Percentiles rank a stretch among this genome's conserved stretches.
These are phyloP conservation scores for Andrena marginata DNA, from an alignment of 2,888 invertebrate genomes.

Conservation along the genomic window DNA sequence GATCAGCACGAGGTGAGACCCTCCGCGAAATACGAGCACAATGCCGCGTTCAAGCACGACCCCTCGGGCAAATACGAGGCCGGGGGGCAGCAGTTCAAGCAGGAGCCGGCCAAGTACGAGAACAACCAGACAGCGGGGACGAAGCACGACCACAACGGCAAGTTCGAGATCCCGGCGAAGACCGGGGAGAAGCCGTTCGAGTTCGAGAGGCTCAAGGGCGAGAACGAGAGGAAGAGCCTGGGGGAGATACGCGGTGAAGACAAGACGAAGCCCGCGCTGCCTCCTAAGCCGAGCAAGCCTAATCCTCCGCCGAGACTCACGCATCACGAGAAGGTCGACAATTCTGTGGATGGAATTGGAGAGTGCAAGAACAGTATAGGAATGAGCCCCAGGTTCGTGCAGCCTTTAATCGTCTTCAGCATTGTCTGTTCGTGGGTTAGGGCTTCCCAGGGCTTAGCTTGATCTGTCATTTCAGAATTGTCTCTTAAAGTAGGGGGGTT, in stretches of 20 bases:
- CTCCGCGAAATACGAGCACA: conserved; percentile 72
- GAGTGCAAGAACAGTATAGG: conserved; percentile 71
- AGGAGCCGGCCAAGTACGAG: conserved; percentile 72
- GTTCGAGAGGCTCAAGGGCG: conserved; percentile 77
- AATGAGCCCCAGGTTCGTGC: conserved; percentile 75
- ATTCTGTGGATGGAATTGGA: conserved; percentile 58
- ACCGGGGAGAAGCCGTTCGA: conserved; percentile 79
- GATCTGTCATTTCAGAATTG: no score
- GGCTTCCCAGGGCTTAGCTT: not conserved
- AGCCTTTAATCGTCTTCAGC: not conserved
- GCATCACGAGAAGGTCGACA: conserved; percentile 81
- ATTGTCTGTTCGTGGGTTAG: not conserved
- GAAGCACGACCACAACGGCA: conserved; percentile 77
- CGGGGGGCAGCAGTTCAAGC: conserved; percentile 68
- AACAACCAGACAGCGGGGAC: conserved; percentile 47
- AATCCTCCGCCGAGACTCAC: conserved; percentile 83
- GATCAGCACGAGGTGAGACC: conserved; percentile 72
- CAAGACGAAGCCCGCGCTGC: conserved; percentile 90
- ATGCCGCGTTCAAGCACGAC: conserved; percentile 72
- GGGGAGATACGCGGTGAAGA: conserved; percentile 78
- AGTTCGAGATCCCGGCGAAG: conserved; percentile 79
- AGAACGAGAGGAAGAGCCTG: conserved; percentile 74
- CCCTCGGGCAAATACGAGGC: conserved; percentile 57
- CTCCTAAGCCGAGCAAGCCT: conserved; percentile 90
- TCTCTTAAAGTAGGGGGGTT: no score